Evolutionary conservation across 2,888 invertebrate genomes (phyloP).

Genomic region (Apotomis betuletana): DNA sequence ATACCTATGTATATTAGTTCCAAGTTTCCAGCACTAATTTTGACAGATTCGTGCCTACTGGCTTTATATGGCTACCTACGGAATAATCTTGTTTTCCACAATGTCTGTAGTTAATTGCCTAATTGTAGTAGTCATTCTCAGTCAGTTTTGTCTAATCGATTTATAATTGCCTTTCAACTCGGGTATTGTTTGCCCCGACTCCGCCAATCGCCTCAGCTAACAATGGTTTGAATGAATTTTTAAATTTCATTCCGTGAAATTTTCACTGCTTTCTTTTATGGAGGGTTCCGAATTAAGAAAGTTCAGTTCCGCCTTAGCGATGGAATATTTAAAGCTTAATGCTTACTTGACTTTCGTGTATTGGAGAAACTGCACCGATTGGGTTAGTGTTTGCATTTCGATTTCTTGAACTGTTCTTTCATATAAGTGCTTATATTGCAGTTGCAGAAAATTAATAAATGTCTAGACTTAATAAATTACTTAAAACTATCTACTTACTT

Average conservation of each 20-base stretch:
- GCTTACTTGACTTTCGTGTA: not conserved
- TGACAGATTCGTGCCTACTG: too few species aligned
- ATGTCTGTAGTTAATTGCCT: not conserved
- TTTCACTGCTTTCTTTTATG: conserved; percentile 30
- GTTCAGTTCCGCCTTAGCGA: conserved; percentile 18
- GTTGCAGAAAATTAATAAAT: too few species aligned
- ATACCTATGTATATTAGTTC: too few species aligned
- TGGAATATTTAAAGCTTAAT: conserved; percentile 17
- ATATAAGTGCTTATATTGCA: too few species aligned
- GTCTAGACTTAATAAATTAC: too few species aligned
- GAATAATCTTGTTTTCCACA: too few species aligned
- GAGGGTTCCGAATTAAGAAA: conserved; percentile 31
- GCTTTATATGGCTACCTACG: too few species aligned
- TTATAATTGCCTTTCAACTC: conserved; percentile 28
- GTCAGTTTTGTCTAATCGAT: conserved; percentile 26
- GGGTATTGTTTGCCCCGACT: not conserved
- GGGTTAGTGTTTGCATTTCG: not conserved
- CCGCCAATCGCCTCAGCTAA: conserved; percentile 24
- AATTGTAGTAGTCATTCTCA: not conserved
- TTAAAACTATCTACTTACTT: too few species aligned
- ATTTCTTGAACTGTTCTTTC: not conserved
- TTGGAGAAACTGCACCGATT: not conserved
- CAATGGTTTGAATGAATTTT: conserved; percentile 33
- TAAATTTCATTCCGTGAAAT: conserved; percentile 35
- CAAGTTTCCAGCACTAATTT: too few species aligned